Evolutionary conservation across 2,113 vertebrate species (phyloP), one percentile per base, ranked within the genome.

Genomic region (Paramormyrops kingsleyae): DNA sequence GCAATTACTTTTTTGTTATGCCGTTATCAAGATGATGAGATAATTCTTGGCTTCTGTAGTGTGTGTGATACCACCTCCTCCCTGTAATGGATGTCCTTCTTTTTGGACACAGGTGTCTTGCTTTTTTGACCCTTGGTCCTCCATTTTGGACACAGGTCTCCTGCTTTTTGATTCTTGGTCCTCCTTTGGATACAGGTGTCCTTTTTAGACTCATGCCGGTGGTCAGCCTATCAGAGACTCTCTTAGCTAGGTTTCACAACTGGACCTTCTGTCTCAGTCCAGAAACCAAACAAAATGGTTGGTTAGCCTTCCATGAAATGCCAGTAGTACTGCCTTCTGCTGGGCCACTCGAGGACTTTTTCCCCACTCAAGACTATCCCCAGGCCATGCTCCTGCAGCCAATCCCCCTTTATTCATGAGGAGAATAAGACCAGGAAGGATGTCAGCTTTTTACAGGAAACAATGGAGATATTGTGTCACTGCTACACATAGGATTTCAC

Each of bases 391-490:
- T 94, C 89, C 83, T 49, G 70, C 90, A 87, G 77, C 90, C 87
- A 87, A 66, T 62, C 31, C 5, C 87, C 47, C 88, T 88, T 92
- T 90, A 89, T 91, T 92, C 89, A 90, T 56, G 91, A 94, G 92
- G 91, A 93, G 87, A 93, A 94, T 92, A 94, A 92, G 88, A 94
- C 66, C 88, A 90, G 95, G 95, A 95, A 96, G 96, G 96, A 96
- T 95, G 94, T 95, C 7, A 91, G 93, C 92, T 93, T 94, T 94
- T 88, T 89, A 89, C 90, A 9, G 83, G 49, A 88, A 94, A 95
- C 94, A 95, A 94, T 94, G 94, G 94, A 87, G 0, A 92, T 92
- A 95, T 95, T 95, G 95, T 95, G 91, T 92, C 42, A 70, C 84
- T 70, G 19, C 91, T 10, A 59, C 85, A 59, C 19, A 89, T 90